Conservation (phyloP, 2,113 vertebrate genomes). For the Amblyopsis rosae region DNA sequence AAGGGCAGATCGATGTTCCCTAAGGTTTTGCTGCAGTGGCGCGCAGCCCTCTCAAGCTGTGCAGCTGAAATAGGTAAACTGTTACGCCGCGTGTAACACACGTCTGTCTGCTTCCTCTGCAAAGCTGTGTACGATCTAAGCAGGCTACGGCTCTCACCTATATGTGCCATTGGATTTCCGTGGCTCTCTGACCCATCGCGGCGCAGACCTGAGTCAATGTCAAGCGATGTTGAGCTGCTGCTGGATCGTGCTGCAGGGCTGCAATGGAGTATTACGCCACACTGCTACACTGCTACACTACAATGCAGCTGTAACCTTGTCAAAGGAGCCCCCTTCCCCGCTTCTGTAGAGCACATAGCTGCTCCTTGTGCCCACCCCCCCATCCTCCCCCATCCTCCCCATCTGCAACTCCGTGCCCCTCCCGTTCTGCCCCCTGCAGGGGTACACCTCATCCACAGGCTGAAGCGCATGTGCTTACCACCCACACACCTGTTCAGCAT, state of each 20-base stretch:
- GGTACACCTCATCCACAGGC: conserved; percentile 13
- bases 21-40: conserved; percentile 79
- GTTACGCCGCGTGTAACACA: conserved; percentile 11
- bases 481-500: conserved; percentile 28
- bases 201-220: conserved; percentile 23
- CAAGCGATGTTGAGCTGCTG: conserved; percentile 32
- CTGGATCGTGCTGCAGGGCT: conserved; percentile 10
- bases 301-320: conserved; percentile 52
- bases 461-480: background rate
- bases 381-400: conserved; percentile 42
- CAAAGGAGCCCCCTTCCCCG: conserved; percentile 34
- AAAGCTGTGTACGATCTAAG: conserved; percentile 44
- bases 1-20: conserved; percentile 73
- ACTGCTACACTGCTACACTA: conserved; percentile 29
- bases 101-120: conserved; percentile 64
- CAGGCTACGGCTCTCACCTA: conserved; percentile 25
- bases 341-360: conserved; percentile 61
- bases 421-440: conserved; percentile 42
- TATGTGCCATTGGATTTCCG: conserved; percentile 18
- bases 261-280: conserved; percentile 36
- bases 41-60: conserved; percentile 69
- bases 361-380: conserved; percentile 30
- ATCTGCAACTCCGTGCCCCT: conserved; percentile 48
- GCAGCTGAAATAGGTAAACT: conserved; percentile 74
- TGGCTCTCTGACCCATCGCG: conserved; percentile 16